Conservation (phyloP, 2,888 invertebrate genomes). For the Amiota minor region DNA sequence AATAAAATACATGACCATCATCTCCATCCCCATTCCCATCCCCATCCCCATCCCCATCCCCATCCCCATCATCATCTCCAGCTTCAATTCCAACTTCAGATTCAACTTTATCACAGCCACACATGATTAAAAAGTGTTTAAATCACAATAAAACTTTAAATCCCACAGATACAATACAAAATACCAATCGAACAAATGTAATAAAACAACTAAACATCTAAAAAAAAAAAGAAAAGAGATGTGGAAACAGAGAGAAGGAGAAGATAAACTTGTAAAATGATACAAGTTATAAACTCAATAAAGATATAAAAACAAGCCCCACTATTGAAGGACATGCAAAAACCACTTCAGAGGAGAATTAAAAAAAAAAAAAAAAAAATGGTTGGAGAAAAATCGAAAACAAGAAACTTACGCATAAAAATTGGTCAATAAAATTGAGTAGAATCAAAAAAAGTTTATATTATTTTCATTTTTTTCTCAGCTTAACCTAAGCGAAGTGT, state of each 20-base stretch:
- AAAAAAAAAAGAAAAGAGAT: neutral
- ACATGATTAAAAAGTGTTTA: conserved; percentile 68
- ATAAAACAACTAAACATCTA: neutral
- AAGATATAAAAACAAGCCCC: conserved; percentile 38
- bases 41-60: conserved; percentile 34
- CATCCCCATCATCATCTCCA: conserved; percentile 17
- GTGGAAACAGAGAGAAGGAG: too few species aligned
- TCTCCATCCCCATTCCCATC: conserved; percentile 40
- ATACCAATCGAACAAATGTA: conserved; percentile 44
- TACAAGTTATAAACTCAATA: conserved; percentile 16
- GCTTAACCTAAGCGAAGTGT: neutral
- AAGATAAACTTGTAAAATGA: conserved; percentile 9
- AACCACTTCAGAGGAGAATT: conserved; percentile 41
- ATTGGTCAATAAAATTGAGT: conserved; percentile 64
- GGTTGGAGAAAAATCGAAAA: conserved; percentile 29
- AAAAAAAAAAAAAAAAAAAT: conserved; percentile 32
- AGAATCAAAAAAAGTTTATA: conserved; percentile 46
- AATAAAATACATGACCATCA: conserved; percentile 44
- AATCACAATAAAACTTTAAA: conserved; percentile 68
- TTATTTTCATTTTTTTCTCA: neutral
- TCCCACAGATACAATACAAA: conserved; percentile 62
- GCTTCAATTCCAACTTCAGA: conserved; percentile 19
- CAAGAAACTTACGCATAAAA: conserved; percentile 61
- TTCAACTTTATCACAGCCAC: conserved; percentile 58
- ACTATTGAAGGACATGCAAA: conserved; percentile 53